These are phyloP conservation scores for Unio pictorum DNA, from an alignment of 2,888 invertebrate species.

Conservation along the genomic window DNA sequence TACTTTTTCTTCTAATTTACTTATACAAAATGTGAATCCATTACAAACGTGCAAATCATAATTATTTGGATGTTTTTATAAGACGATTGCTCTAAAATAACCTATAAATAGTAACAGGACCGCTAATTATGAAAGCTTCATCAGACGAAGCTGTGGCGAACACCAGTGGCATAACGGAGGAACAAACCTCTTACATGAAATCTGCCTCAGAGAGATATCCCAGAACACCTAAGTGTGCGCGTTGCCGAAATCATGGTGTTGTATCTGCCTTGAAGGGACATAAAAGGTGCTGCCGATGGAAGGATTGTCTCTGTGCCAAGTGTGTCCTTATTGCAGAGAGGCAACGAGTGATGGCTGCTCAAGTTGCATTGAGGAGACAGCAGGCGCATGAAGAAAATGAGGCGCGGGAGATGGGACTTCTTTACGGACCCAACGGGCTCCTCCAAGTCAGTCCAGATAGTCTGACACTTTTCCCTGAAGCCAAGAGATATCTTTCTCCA, in stretches of 20 bases:
- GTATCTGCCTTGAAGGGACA: constrained; percentile 90
- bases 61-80: no score
- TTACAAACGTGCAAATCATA: no score
- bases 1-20: no score
- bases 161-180: no score
- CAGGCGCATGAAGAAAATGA: constrained; percentile 98
- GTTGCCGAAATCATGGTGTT: constrained; percentile 97
- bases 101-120: no score
- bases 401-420: constrained; percentile 91
- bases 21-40: no score
- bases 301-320: constrained; percentile 95
- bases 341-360: constrained; percentile 98
- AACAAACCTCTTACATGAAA: constrained; percentile 24
- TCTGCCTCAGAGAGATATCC: constrained; percentile 85
- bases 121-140: no score
- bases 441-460: constrained; percentile 65
- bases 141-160: no score
- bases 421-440: constrained; percentile 75
- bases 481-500: constrained; percentile 9
- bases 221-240: constrained; percentile 95
- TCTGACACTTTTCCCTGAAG: constrained; percentile 29
- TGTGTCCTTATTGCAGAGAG: constrained; percentile 98
- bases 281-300: constrained; percentile 93
- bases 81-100: no score
- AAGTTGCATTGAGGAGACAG: constrained; percentile 94